A percentile compares a stretch with the other conserved stretches of the same genome.
Evolutionary conservation across 2,113 vertebrate species (phyloP).

Genomic region (Pachycephala philippinensis): DNA sequence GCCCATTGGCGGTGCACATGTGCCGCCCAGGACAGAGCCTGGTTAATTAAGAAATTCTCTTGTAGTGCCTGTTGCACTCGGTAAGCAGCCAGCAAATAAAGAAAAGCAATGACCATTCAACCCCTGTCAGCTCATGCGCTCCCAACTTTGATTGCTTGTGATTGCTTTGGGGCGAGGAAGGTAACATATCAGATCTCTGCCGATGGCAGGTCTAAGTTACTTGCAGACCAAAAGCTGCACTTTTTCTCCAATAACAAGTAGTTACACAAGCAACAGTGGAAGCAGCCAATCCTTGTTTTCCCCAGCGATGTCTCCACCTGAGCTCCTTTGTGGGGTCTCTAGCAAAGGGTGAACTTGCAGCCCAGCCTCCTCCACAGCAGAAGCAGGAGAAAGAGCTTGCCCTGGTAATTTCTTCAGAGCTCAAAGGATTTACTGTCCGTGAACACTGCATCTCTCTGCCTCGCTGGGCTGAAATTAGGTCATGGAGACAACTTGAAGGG

Average conservation of each 20-base stretch:
- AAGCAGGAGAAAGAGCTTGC: not conserved
- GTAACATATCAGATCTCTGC: not conserved
- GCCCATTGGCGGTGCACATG: not conserved
- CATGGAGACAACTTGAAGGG: not conserved
- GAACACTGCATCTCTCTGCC: not conserved
- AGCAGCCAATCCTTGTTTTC: not conserved
- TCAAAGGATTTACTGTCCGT: not conserved
- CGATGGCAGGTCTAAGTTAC: not conserved
- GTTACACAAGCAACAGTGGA: not conserved
- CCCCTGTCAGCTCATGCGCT: not conserved
- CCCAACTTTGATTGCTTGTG: not conserved
- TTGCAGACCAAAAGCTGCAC: not conserved
- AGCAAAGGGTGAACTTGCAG: not conserved
- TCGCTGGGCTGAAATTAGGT: not conserved
- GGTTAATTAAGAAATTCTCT: not conserved
- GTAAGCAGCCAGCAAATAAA: not conserved
- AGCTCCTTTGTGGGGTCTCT: not conserved
- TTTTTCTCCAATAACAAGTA: not conserved
- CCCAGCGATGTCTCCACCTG: accelerated
- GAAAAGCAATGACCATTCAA: not conserved
- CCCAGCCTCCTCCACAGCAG: not conserved
- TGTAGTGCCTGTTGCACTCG: not conserved
- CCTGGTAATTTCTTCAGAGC: not conserved
- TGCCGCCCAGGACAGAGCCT: not conserved
- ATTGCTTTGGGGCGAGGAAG: not conserved